Evolutionary conservation across 2,888 invertebrate genomes (phyloP), one percentile per base, ranked within the genome.

Genomic region (Xylota segnis): DNA sequence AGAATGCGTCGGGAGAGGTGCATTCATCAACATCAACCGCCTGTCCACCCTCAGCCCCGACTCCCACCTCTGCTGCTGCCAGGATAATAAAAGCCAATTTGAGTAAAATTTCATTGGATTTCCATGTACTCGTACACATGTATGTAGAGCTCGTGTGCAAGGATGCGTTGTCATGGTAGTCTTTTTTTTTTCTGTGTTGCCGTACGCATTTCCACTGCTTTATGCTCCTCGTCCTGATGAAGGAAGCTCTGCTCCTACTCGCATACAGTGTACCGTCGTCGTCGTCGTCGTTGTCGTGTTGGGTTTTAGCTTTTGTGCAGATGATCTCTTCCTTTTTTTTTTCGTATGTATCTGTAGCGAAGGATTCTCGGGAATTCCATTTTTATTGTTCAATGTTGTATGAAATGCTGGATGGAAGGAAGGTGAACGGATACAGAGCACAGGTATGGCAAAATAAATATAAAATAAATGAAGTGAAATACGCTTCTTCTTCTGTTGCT

Each of bases 321-420:
- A 83, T 83, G 72, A 83, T 83, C 72, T 83, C 37, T 45, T 47
- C 14, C 37, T 23, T 47, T 56, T 56, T 45, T 59, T 14, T 34
- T 76, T 27, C 1, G 9, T n/a, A 29, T 65, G 58, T 63, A n/a
- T 27, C 65, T 32, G 1, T 79, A 58, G 34, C 63, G 52, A 56
- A 70, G 75, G 71, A 84, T 84, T 81, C 66, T 54, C 45, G 47
- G 84, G 71, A 86, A 86, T 86, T 81, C 81, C 76, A 86, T 86
- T 81, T 76, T 81, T 86, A 81, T 86, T 81, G 84, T 81, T 86
- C 76, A 86, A 81, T 76, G 70, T 71, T 76, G 81, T 76, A 86
- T 76, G 59, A 76, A 76, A 86, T 66, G 54, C 66, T 71, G 56
- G 50, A 47, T 58, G 14, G 68, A 75, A n/a, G 40, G 27, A 70